Evolutionary conservation across 2,888 invertebrate species (phyloP).

Genomic region (Latrodectus elegans): DNA sequence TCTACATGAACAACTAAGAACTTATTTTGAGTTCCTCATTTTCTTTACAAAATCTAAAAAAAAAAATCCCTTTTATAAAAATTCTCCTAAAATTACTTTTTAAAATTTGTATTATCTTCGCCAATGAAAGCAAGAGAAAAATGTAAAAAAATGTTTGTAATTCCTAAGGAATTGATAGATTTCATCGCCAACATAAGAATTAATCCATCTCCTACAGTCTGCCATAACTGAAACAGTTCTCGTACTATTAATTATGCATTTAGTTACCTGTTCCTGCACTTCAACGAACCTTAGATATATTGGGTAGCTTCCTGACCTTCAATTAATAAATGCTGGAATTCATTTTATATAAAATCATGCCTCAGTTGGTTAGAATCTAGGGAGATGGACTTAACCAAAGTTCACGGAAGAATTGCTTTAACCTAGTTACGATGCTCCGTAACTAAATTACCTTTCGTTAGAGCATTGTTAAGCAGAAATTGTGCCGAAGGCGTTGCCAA

Average conservation of each 20-base stretch:
- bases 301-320: conserved; percentile 19
- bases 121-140: too few relatives aligned
- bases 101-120: too few relatives aligned
- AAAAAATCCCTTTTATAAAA: too few relatives aligned
- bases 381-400: conserved; percentile 55
- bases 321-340: conserved; percentile 57
- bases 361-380: conserved; percentile 28
- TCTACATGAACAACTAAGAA: too few relatives aligned
- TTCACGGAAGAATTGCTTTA: conserved; percentile 62
- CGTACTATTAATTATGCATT: neutral
- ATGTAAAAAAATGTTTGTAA: too few relatives aligned
- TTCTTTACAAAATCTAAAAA: too few relatives aligned
- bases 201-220: neutral
- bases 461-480: conserved; percentile 66
- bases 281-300: neutral
- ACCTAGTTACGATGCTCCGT: conserved; percentile 56
- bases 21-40: too few relatives aligned
- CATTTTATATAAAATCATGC: conserved; percentile 68
- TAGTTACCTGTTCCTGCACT: neutral
- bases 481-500: conserved; percentile 33
- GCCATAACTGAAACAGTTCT: neutral
- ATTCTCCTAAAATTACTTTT: too few relatives aligned
- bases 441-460: conserved; percentile 68
- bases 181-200: too few relatives aligned
- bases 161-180: too few relatives aligned